Evolutionary conservation across 2,888 invertebrate species (phyloP).

Genomic region (Plusia festucae): DNA sequence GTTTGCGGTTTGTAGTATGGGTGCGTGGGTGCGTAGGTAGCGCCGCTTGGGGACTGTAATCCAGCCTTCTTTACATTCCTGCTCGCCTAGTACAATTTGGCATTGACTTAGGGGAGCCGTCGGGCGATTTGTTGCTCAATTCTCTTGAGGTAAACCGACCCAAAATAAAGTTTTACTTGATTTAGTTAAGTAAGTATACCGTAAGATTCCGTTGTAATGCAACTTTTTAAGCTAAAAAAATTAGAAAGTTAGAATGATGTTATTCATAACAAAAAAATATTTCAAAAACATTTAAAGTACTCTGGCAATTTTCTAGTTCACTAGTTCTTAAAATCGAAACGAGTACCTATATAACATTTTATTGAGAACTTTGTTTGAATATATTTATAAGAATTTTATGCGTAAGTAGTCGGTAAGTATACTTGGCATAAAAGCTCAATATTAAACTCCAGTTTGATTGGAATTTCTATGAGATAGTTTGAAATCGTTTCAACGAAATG

Average conservation of each 20-base stretch:
- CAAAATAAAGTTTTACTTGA: conserved; percentile 19
- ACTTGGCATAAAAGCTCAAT: conserved; percentile 47
- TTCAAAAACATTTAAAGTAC: neutral
- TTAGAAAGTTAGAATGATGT: no score
- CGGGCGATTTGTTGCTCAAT: conserved; percentile 70
- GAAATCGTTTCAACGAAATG: conserved; percentile 37
- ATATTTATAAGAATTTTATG: conserved; percentile 36
- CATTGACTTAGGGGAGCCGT: conserved; percentile 85
- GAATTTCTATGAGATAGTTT: conserved; percentile 32
- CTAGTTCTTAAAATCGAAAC: conserved; percentile 11
- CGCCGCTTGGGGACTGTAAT: conserved; percentile 67
- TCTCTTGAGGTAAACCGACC: conserved; percentile 38
- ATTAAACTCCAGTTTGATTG: conserved; percentile 37
- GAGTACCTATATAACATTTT: conserved; percentile 31
- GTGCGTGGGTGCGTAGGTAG: conserved; percentile 66
- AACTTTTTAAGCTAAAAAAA: no score
- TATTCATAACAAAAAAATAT: neutral
- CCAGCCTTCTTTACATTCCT: conserved; percentile 68
- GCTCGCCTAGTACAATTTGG: conserved; percentile 86
- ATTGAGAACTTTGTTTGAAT: conserved; percentile 36
- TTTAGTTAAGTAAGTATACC: conserved; percentile 6
- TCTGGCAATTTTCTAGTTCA: neutral
- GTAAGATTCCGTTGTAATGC: neutral
- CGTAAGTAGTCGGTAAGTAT: conserved; percentile 31
- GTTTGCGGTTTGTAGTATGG: conserved; percentile 65